These are phyloP conservation scores for Alcedo quadribrachys DNA, from an alignment of 2,797 vertebrate genomes.

Conservation along the genomic window DNA sequence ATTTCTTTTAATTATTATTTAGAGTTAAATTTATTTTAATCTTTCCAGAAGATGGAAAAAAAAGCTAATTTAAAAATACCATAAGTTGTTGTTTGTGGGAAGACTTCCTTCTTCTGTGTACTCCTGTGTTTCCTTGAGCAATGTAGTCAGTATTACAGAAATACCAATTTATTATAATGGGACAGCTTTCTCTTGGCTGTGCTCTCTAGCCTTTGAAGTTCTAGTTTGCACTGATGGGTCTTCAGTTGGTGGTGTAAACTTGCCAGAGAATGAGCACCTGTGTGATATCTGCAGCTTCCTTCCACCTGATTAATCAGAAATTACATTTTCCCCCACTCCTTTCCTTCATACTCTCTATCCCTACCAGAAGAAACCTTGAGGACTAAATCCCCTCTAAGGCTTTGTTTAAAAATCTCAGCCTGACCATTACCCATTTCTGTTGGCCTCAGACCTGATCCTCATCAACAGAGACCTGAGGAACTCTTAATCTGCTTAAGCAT, in stretches of 20 bases:
- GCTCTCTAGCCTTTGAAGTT: not conserved
- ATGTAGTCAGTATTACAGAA: not conserved
- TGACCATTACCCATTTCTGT: not conserved
- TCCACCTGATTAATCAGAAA: not conserved
- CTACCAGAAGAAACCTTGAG: not conserved
- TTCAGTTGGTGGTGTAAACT: not conserved
- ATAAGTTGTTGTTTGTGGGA: not conserved
- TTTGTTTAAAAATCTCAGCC: not conserved
- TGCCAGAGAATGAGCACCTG: not conserved
- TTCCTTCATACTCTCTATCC: not conserved
- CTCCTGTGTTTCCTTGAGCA: conserved; percentile 23
- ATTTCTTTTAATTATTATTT: conserved; percentile 63
- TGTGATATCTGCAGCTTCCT: not conserved
- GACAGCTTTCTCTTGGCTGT: not conserved
- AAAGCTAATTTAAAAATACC: conserved; percentile 32
- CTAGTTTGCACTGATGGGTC: not conserved
- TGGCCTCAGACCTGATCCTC: not conserved
- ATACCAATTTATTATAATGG: not conserved
- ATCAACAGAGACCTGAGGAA: not conserved
- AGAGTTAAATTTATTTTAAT: conserved; percentile 67
- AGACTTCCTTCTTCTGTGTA: not conserved
- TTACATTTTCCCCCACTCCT: not conserved
- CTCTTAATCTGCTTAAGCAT: rapidly evolving
- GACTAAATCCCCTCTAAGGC: not conserved
- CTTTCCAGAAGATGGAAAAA: conserved; percentile 48